These are phyloP conservation scores for Coregonus ussuriensis DNA, from an alignment of 2,797 vertebrate species.

Conservation along the genomic window DNA sequence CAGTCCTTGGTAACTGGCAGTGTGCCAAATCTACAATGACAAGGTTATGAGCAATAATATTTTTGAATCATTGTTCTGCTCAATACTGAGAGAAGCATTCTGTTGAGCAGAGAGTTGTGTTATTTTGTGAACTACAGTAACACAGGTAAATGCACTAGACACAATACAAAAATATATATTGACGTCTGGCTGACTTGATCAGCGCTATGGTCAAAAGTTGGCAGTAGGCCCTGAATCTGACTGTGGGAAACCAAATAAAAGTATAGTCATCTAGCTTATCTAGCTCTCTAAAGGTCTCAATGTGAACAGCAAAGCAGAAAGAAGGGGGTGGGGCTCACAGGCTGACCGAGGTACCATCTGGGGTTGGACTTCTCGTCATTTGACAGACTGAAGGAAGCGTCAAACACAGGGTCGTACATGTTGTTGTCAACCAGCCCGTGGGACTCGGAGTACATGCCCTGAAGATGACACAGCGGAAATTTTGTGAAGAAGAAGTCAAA, in stretches of 20 bases:
- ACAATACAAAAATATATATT: background rate
- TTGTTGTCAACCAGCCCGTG: conserved; percentile 79
- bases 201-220: background rate
- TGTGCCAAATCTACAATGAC: conserved; percentile 76
- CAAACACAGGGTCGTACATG: conserved; percentile 77
- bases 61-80: background rate
- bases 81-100: background rate
- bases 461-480: background rate
- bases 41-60: background rate
- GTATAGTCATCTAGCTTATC: background rate
- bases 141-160: background rate
- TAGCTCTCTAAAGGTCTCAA: background rate
- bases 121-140: background rate
- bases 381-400: conserved; percentile 75
- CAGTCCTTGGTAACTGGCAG: conserved; percentile 70
- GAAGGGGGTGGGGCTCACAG: conserved; percentile 61
- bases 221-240: background rate
- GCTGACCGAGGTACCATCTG: conserved; percentile 77
- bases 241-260: background rate
- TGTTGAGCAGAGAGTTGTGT: background rate
- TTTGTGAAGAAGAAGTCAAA: background rate
- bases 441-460: conserved; percentile 81
- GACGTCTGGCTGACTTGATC: background rate
- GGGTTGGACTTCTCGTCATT: conserved; percentile 73
- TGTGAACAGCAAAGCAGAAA: background rate